Percentiles rank a stretch among this genome's conserved stretches.
phyloP scores from a whole-genome alignment of 2,888 invertebrate species.

The Drosophila recens region DNA sequence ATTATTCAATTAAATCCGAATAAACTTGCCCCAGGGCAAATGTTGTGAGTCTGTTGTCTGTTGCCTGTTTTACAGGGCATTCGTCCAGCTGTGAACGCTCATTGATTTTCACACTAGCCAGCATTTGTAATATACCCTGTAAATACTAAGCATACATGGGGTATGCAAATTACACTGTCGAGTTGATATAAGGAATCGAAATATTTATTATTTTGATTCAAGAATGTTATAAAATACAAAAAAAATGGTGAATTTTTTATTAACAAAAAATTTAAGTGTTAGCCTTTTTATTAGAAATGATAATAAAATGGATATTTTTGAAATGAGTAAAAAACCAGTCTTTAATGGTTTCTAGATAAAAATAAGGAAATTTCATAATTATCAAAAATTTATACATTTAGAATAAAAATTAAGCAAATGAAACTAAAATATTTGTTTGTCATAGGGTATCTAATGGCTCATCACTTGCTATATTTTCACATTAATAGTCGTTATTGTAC shows the following conservation, averaged over 20 bases:
- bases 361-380: too few species aligned
- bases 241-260: too few species aligned
- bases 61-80: conserved; percentile 25
- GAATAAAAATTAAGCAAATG: too few species aligned
- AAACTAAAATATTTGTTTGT: too few species aligned
- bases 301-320: too few species aligned
- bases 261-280: too few species aligned
- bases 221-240: too few species aligned
- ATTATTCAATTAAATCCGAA: conserved; percentile 85
- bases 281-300: too few species aligned
- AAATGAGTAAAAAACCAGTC: too few species aligned
- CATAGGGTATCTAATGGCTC: conserved; percentile 14
- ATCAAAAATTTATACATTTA: too few species aligned
- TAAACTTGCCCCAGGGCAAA: conserved; percentile 72
- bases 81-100: conserved; percentile 52
- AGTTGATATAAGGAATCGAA: not conserved
- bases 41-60: conserved; percentile 13
- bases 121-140: conserved; percentile 52
- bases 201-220: too few species aligned
- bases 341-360: too few species aligned
- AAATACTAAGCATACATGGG: not conserved
- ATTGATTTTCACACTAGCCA: conserved; percentile 75
- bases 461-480: not conserved
- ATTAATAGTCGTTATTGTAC: conserved; percentile 2
- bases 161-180: not conserved